phyloP scores from a whole-genome alignment of 2,797 vertebrate species.

The Catamblyrhynchus diadema region DNA sequence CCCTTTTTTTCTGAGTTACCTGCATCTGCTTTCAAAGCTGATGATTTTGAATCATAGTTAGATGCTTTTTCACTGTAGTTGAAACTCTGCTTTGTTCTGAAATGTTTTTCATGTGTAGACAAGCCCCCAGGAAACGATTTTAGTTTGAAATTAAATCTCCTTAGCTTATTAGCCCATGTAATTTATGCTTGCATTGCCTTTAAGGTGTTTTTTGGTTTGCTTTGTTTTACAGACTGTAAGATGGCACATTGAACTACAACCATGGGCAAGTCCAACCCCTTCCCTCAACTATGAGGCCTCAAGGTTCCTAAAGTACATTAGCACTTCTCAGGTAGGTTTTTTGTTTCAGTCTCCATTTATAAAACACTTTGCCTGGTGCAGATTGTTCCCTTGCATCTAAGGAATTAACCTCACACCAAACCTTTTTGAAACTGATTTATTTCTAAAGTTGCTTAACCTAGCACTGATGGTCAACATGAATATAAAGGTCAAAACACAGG shows the following conservation, averaged over 20 bases:
- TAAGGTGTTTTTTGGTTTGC: not conserved
- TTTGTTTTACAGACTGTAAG: conserved; percentile 77
- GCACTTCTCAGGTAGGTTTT: conserved; percentile 85
- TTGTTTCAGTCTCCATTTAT: not conserved
- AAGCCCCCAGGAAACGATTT: not conserved
- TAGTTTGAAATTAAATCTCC: not conserved
- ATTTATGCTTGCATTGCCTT: not conserved
- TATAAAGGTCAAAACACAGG: not conserved
- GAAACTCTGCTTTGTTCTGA: not conserved
- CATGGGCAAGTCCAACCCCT: conserved; percentile 84
- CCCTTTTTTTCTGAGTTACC: not conserved
- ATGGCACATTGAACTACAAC: conserved; percentile 90
- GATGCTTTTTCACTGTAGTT: not conserved
- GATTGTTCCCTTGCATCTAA: not conserved
- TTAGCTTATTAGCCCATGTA: not conserved
- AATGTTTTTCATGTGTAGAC: not conserved
- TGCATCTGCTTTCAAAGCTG: not conserved
- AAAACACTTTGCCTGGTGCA: not conserved
- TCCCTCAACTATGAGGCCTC: conserved; percentile 87
- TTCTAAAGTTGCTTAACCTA: not conserved
- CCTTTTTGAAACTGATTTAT: not conserved
- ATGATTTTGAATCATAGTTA: not conserved
- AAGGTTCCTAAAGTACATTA: conserved; percentile 90
- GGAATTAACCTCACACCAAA: not conserved
- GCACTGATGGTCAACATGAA: not conserved